phyloP scores from a whole-genome alignment of 2,888 invertebrate species.

The Incurvaria masculella region DNA sequence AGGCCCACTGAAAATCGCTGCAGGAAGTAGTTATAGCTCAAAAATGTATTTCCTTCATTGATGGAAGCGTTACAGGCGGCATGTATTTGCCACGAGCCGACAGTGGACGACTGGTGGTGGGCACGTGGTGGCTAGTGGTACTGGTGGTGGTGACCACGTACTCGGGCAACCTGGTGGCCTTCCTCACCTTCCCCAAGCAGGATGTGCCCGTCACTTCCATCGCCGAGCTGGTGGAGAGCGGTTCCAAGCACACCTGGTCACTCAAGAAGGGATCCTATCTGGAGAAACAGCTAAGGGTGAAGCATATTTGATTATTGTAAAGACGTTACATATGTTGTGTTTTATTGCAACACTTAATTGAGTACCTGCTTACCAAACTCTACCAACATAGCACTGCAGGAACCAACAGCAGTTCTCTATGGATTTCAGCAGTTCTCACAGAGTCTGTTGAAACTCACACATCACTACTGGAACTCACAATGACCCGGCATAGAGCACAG shows the following conservation, averaged over 20 bases:
- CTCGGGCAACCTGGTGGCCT: slow-evolving; percentile 89
- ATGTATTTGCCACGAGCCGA: slow-evolving; percentile 82
- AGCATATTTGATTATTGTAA: too few species aligned
- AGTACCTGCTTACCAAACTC: too few species aligned
- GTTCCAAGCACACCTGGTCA: slow-evolving; percentile 68
- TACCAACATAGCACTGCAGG: too few species aligned
- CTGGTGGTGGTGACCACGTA: slow-evolving; percentile 88
- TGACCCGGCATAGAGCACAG: too few species aligned
- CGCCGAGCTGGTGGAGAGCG: slow-evolving; percentile 59
- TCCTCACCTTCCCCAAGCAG: slow-evolving; percentile 86
- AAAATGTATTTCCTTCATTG: slow-evolving; percentile 1
- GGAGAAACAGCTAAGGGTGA: slow-evolving; percentile 54
- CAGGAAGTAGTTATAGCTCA: slow-evolving; percentile 2
- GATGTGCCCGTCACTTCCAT: slow-evolving; percentile 69
- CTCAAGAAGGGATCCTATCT: slow-evolving; percentile 72
- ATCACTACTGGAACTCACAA: too few species aligned
- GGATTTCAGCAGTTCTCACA: too few species aligned
- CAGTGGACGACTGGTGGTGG: slow-evolving; percentile 81
- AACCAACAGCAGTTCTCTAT: too few species aligned
- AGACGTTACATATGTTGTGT: too few species aligned
- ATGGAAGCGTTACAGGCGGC: slow-evolving; percentile 63
- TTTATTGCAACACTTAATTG: too few species aligned
- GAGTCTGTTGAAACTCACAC: too few species aligned
- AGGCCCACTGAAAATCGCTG: background rate
- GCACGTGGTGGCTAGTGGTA: slow-evolving; percentile 91